These are phyloP conservation scores for Silurus aristotelis DNA, from an alignment of 2,797 vertebrate species.

Conservation along the genomic window DNA sequence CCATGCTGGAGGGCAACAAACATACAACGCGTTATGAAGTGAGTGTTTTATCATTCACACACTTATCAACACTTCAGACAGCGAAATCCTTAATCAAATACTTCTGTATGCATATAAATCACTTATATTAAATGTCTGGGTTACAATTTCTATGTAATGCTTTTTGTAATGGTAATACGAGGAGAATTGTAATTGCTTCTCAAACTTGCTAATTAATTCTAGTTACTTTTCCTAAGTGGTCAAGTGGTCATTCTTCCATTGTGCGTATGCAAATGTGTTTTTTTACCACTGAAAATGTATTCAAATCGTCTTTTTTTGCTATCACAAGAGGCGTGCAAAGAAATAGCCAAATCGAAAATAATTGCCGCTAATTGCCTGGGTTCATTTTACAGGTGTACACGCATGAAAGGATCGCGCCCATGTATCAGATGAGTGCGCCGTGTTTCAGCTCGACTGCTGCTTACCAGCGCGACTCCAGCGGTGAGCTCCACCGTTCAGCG, in stretches of 20 bases:
- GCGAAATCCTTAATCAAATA: neutral
- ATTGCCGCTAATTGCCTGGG: conserved; percentile 10
- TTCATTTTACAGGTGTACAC: conserved; percentile 79
- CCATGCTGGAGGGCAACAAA: conserved; percentile 67
- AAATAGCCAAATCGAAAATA: conserved; percentile 3
- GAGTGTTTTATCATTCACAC: conserved; percentile 54
- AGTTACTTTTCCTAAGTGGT: conserved; percentile 1
- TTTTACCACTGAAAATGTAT: neutral
- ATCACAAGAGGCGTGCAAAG: neutral
- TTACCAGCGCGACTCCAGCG: conserved; percentile 72
- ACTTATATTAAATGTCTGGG: neutral
- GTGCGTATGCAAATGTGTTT: neutral
- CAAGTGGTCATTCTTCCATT: conserved; percentile 14
- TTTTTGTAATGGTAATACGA: conserved; percentile 32
- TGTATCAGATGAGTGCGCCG: conserved; percentile 76
- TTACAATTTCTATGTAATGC: neutral
- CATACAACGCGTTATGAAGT: conserved; percentile 72
- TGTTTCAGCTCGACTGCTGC: conserved; percentile 72
- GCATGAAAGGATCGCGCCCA: conserved; percentile 78
- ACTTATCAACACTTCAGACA: neutral
- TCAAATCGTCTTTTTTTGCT: conserved; percentile 6
- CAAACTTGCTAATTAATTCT: conserved; percentile 20
- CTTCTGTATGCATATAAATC: neutral
- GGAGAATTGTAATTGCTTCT: conserved; percentile 18
- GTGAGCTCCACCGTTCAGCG: conserved; percentile 3